Evolutionary conservation across 2,888 invertebrate genomes (phyloP).

Genomic region (Dysmachus trigonus): DNA sequence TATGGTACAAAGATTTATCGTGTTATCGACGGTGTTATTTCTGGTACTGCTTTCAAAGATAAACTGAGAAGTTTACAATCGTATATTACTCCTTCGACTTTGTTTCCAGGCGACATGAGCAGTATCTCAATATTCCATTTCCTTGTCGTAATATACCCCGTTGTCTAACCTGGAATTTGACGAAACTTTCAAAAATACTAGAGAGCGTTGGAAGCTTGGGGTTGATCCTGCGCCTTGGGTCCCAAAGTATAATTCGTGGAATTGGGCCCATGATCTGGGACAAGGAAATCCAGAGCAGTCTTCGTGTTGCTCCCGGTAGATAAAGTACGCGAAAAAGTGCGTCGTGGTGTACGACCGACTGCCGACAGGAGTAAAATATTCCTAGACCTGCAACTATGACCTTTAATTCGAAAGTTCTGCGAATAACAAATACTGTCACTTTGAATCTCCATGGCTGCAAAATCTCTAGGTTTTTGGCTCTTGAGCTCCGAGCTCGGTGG

Average conservation of each 20-base stretch:
- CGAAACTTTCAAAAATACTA: neutral
- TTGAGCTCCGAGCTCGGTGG: neutral
- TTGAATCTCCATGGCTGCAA: neutral
- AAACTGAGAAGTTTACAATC: neutral
- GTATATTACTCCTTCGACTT: neutral
- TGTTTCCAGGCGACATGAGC: neutral
- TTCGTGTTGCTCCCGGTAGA: conserved; percentile 24
- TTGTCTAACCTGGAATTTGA: neutral
- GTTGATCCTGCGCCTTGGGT: neutral
- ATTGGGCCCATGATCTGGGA: conserved; percentile 20
- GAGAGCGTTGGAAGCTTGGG: neutral
- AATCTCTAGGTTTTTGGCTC: neutral
- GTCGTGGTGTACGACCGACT: neutral
- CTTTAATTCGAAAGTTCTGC: neutral
- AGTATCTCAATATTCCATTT: neutral
- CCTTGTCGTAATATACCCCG: neutral
- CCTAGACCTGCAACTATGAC: neutral
- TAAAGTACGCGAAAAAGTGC: neutral
- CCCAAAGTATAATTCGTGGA: neutral
- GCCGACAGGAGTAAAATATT: neutral
- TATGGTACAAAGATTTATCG: neutral
- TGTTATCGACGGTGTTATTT: neutral
- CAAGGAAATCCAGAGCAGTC: conserved; percentile 31
- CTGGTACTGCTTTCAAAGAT: neutral
- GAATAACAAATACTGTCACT: neutral